Conservation (phyloP, 2,888 invertebrate genomes). For the Loripinus fragilis region DNA sequence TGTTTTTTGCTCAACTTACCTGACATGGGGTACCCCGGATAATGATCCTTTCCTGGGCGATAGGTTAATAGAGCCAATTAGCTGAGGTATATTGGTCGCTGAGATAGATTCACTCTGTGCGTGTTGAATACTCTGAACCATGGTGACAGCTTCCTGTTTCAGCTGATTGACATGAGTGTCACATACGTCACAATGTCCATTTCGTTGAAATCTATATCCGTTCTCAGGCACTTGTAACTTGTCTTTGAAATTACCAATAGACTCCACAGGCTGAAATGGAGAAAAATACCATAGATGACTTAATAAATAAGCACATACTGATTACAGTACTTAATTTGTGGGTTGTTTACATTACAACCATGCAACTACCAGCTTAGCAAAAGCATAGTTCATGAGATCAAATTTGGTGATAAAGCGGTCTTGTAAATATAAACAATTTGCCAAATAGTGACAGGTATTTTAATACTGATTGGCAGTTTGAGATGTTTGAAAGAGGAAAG, state of each 20-base stretch:
- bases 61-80: conserved; percentile 67
- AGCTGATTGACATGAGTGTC: conserved; percentile 74
- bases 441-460: too few species aligned
- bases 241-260: conserved; percentile 69
- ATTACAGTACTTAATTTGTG: too few species aligned
- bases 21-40: conserved; percentile 44
- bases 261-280: conserved; percentile 63
- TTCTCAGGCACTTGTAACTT: conserved; percentile 69
- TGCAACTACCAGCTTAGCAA: too few species aligned
- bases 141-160: conserved; percentile 77
- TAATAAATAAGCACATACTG: too few species aligned
- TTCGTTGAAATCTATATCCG: conserved; percentile 64
- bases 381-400: too few species aligned
- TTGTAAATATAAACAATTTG: too few species aligned
- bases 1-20: too few species aligned
- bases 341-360: too few species aligned
- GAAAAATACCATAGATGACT: too few species aligned
- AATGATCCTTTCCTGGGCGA: conserved; percentile 40
- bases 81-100: conserved; percentile 64
- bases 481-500: too few species aligned
- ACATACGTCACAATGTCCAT: conserved; percentile 77
- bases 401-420: too few species aligned
- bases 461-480: too few species aligned
- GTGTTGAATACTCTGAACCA: conserved; percentile 78
- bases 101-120: conserved; percentile 68